Evolutionary conservation across 2,888 invertebrate genomes (phyloP).

Genomic region (Lamellibrachia satsuma): DNA sequence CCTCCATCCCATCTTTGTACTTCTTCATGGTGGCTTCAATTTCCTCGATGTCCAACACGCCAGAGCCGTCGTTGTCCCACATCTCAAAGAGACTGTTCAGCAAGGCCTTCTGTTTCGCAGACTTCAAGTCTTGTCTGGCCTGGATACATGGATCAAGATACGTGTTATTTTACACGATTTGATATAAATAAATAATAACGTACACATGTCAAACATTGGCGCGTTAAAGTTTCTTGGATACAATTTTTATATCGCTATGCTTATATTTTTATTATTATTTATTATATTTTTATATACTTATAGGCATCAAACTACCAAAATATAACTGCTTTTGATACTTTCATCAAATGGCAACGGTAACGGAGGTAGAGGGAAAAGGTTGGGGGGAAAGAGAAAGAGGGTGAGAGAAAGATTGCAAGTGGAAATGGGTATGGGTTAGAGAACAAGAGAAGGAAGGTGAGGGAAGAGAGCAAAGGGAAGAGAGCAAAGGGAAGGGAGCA

Average conservation of each 20-base stretch:
- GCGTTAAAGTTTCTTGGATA: too few species aligned
- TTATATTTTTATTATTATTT: too few species aligned
- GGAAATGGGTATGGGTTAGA: not conserved
- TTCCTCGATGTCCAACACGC: constrained; percentile 61
- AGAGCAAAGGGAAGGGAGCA: not conserved
- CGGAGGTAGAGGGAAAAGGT: not conserved
- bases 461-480: not conserved
- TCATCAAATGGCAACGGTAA: not conserved
- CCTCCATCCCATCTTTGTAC: constrained; percentile 64
- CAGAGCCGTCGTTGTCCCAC: constrained; percentile 66
- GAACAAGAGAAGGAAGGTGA: not conserved
- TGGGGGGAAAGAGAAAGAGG: not conserved
- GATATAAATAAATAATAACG: not conserved
- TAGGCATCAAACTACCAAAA: too few species aligned
- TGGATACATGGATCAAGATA: constrained; percentile 32
- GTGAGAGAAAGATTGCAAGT: not conserved
- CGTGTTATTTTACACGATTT: not conserved
- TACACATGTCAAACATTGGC: too few species aligned
- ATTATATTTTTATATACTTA: too few species aligned
- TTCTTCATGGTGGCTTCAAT: constrained; percentile 58
- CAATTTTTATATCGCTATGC: too few species aligned
- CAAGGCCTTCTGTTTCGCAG: constrained; percentile 56
- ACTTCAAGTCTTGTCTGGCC: constrained; percentile 57
- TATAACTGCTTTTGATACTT: too few species aligned
- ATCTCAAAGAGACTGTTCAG: constrained; percentile 64